Percentiles rank a stretch among this genome's conserved stretches.
These are phyloP conservation scores for Scrobipalpa costella DNA, from an alignment of 2,888 invertebrate genomes.

Conservation along the genomic window DNA sequence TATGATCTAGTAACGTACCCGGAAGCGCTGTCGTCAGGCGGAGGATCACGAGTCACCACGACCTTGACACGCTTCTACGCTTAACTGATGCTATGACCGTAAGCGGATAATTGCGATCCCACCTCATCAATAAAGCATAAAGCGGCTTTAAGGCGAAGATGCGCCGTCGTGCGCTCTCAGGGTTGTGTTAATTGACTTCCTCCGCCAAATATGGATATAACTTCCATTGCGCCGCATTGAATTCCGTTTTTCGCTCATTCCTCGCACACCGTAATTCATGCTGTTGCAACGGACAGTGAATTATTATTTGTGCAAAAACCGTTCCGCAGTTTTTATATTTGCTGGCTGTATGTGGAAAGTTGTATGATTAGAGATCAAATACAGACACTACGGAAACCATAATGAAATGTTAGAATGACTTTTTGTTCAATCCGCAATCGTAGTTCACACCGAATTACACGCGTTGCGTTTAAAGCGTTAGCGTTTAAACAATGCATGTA, in stretches of 20 bases:
- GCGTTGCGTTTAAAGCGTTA: slow-evolving; percentile 35
- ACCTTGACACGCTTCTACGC: slow-evolving; percentile 67
- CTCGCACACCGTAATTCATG: not conserved
- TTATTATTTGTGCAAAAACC: not conserved
- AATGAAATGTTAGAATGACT: not conserved
- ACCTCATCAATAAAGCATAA: slow-evolving; percentile 56
- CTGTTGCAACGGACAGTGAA: not conserved
- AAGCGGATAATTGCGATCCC: slow-evolving; percentile 57
- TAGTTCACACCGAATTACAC: slow-evolving; percentile 31
- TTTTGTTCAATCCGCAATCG: not conserved
- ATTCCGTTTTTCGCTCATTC: slow-evolving; percentile 3
- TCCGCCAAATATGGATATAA: slow-evolving; percentile 49
- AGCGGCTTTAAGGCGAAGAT: slow-evolving; percentile 45
- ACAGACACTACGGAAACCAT: not conserved
- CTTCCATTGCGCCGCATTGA: slow-evolving; percentile 6
- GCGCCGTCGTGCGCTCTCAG: slow-evolving; percentile 53
- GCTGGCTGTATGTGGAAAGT: not conserved
- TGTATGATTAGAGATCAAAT: not conserved
- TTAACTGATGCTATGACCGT: slow-evolving; percentile 53
- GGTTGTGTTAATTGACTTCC: slow-evolving; percentile 62
- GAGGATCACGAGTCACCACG: slow-evolving; percentile 42
- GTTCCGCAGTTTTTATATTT: slow-evolving; percentile 3
- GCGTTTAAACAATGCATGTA: slow-evolving; percentile 47
- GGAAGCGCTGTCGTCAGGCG: slow-evolving; percentile 56
- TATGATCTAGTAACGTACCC: slow-evolving; percentile 42